These are phyloP conservation scores for Dicranocentrus wangi DNA, from an alignment of 2,888 invertebrate genomes.

Conservation along the genomic window DNA sequence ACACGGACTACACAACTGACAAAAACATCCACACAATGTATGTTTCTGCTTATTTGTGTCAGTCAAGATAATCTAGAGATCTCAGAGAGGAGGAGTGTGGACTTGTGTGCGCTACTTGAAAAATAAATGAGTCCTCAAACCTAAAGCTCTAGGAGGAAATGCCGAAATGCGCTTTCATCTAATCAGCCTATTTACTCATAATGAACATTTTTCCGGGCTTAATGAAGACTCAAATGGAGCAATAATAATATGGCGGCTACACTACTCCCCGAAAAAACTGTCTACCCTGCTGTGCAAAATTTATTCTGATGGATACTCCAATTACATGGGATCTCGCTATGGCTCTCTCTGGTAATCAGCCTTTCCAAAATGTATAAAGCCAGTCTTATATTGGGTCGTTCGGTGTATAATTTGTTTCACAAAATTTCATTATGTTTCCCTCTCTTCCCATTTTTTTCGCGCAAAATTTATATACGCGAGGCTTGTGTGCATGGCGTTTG, in stretches of 20 bases:
- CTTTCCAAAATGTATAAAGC: no score
- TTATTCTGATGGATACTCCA: background rate
- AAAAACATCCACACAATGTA: background rate
- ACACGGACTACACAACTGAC: background rate
- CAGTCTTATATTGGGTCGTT: no score
- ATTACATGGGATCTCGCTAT: no score
- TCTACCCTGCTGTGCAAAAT: conserved; percentile 8
- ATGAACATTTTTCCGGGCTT: conserved; percentile 21
- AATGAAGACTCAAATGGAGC: conserved; percentile 36
- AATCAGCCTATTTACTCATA: conserved; percentile 21
- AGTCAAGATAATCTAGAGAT: background rate
- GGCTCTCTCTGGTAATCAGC: no score
- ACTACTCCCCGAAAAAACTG: background rate
- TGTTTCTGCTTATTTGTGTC: background rate
- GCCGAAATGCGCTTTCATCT: conserved; percentile 18
- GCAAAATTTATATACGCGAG: no score
- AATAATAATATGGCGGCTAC: no score
- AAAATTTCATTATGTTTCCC: background rate
- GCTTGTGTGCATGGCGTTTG: background rate
- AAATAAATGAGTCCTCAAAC: no score
- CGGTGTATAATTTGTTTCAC: background rate
- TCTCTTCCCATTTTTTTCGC: background rate
- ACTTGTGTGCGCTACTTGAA: conserved; percentile 9
- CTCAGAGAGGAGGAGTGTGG: background rate
- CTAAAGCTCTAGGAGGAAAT: conserved; percentile 13